These are phyloP conservation scores for Casuarius casuarius DNA, from an alignment of 2,113 vertebrate species.

Conservation along the genomic window DNA sequence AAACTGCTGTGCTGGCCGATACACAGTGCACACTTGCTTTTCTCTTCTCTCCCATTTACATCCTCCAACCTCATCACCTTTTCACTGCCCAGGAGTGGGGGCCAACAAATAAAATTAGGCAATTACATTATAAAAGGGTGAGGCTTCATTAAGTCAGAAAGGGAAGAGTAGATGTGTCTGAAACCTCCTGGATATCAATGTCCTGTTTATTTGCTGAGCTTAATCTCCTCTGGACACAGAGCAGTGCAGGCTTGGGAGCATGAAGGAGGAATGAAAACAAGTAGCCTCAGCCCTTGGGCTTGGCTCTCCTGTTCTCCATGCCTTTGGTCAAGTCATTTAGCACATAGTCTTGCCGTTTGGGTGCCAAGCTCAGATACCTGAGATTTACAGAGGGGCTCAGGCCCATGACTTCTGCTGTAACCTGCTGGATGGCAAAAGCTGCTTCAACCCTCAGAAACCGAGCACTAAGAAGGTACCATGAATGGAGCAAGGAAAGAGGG, in stretches of 20 bases:
- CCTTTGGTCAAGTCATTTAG: not conserved
- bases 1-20: not conserved
- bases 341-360: too few relatives aligned
- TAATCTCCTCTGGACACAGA: not conserved
- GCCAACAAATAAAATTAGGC: not conserved
- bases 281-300: not conserved
- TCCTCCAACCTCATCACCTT: not conserved
- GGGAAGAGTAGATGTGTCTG: not conserved
- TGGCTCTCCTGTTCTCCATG: not conserved
- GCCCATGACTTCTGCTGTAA: too few relatives aligned
- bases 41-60: not conserved
- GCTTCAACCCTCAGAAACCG: too few relatives aligned
- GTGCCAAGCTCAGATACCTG: fast-evolving
- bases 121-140: not conserved
- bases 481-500: too few relatives aligned
- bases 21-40: fast-evolving
- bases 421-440: too few relatives aligned
- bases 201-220: not conserved
- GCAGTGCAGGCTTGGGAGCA: not conserved
- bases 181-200: not conserved
- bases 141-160: not conserved
- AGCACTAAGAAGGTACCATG: too few relatives aligned
- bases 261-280: not conserved
- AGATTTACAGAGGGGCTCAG: not conserved
- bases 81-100: not conserved